These are phyloP conservation scores for Copsychus sechellarum DNA, from an alignment of 2,113 vertebrate genomes.

Conservation along the genomic window DNA sequence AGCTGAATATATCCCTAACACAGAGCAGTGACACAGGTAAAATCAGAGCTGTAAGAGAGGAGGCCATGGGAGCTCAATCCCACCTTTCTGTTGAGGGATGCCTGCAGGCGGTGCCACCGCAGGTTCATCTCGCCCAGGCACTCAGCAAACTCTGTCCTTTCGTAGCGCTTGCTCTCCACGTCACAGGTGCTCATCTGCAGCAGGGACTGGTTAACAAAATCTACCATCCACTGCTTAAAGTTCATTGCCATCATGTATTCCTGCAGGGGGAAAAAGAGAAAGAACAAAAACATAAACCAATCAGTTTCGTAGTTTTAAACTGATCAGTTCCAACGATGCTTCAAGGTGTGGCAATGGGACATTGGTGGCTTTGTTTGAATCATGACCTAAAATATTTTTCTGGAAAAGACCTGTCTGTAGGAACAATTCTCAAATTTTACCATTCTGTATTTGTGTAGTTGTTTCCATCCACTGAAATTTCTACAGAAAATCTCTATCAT, in stretches of 20 bases:
- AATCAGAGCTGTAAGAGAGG: background rate
- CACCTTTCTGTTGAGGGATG: constrained; percentile 80
- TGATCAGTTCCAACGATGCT: background rate
- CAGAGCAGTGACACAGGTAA: background rate
- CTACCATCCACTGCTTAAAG: constrained; percentile 82
- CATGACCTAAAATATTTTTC: background rate
- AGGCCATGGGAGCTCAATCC: background rate
- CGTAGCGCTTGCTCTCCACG: constrained; percentile 77
- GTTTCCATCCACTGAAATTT: background rate
- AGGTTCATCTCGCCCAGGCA: constrained; percentile 81
- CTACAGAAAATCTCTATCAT: background rate
- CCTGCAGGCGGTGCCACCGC: constrained; percentile 80
- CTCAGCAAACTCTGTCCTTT: constrained; percentile 84
- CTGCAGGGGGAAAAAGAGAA: constrained; percentile 41
- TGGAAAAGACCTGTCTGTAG: background rate
- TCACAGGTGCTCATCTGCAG: constrained; percentile 77
- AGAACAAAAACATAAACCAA: background rate
- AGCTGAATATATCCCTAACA: background rate
- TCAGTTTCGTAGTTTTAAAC: background rate
- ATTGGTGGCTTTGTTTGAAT: background rate
- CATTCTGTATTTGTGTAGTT: background rate
- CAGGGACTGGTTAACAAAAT: constrained; percentile 84
- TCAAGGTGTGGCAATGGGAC: background rate
- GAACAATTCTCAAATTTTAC: background rate
- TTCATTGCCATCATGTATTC: constrained; percentile 79